A percentile compares a stretch with the other conserved stretches of the same genome.
These are phyloP conservation scores for Drosophila cognata DNA, from an alignment of 2,888 invertebrate species.

Conservation along the genomic window DNA sequence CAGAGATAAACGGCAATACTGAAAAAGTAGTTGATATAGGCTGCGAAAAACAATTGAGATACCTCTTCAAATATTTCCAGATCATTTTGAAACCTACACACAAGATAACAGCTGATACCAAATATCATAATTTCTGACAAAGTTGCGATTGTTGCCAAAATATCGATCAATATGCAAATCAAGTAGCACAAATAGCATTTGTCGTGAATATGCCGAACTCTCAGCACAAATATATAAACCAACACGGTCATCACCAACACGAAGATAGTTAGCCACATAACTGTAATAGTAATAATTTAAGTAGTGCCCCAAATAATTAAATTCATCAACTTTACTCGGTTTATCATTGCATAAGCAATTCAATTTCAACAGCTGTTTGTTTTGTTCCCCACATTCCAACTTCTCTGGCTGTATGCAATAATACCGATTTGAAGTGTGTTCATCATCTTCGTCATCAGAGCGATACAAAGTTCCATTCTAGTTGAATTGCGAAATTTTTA, in stretches of 20 bases:
- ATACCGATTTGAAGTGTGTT: background rate
- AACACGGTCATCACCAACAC: slow-evolving; percentile 61
- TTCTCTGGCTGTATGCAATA: slow-evolving; percentile 28
- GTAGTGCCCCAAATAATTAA: background rate
- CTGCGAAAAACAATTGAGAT: slow-evolving; percentile 30
- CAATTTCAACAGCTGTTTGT: background rate
- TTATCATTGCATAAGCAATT: background rate
- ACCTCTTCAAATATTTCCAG: background rate
- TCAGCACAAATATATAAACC: slow-evolving; percentile 89
- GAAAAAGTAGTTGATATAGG: slow-evolving; percentile 86
- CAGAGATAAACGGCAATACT: slow-evolving; percentile 92
- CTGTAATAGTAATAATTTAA: background rate
- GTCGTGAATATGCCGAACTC: slow-evolving; percentile 89
- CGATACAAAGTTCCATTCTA: slow-evolving; percentile 29
- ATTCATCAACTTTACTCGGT: background rate
- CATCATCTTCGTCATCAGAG: background rate
- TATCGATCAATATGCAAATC: slow-evolving; percentile 87
- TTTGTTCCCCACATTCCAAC: background rate
- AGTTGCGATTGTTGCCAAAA: background rate
- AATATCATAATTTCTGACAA: slow-evolving; percentile 82
- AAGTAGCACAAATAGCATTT: slow-evolving; percentile 90
- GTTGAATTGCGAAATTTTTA: background rate
- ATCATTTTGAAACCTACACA: background rate
- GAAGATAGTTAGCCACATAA: background rate
- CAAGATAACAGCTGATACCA: slow-evolving; percentile 82